A percentile compares a stretch with the other conserved stretches of the same genome.
These are phyloP conservation scores for Aelia acuminata DNA, from an alignment of 2,888 invertebrate genomes.

Conservation along the genomic window DNA sequence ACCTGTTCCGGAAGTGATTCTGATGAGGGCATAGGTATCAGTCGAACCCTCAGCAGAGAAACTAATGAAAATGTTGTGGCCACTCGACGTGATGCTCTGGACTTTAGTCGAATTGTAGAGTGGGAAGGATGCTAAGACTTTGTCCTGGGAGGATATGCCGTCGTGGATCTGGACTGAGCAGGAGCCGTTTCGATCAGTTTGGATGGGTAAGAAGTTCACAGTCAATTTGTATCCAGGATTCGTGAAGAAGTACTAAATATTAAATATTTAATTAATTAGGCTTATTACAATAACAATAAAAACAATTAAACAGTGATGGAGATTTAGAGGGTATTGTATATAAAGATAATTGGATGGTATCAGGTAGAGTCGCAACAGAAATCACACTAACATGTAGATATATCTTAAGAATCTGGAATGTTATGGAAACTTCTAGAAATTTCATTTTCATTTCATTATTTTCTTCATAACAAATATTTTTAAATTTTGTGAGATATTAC, in stretches of 20 bases:
- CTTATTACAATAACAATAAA: too few species aligned
- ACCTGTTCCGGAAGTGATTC: slow-evolving; percentile 79
- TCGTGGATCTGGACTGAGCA: slow-evolving; percentile 85
- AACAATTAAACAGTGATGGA: too few species aligned
- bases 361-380: too few species aligned
- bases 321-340: too few species aligned
- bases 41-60: slow-evolving; percentile 82
- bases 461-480: too few species aligned
- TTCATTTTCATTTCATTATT: too few species aligned
- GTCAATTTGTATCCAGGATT: slow-evolving; percentile 86
- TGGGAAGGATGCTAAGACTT: slow-evolving; percentile 78
- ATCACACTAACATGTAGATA: too few species aligned
- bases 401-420: too few species aligned
- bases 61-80: slow-evolving; percentile 84
- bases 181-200: slow-evolving; percentile 82
- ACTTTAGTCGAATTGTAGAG: slow-evolving; percentile 90
- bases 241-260: slow-evolving; percentile 78
- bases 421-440: too few species aligned
- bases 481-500: too few species aligned
- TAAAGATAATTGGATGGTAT: too few species aligned
- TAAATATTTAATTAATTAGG: not conserved
- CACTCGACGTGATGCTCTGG: slow-evolving; percentile 87
- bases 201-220: slow-evolving; percentile 86
- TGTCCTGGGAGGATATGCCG: slow-evolving; percentile 79
- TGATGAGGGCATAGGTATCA: slow-evolving; percentile 82